phyloP scores from a whole-genome alignment of 2,113 vertebrate species.

The Eclectus roratus region DNA sequence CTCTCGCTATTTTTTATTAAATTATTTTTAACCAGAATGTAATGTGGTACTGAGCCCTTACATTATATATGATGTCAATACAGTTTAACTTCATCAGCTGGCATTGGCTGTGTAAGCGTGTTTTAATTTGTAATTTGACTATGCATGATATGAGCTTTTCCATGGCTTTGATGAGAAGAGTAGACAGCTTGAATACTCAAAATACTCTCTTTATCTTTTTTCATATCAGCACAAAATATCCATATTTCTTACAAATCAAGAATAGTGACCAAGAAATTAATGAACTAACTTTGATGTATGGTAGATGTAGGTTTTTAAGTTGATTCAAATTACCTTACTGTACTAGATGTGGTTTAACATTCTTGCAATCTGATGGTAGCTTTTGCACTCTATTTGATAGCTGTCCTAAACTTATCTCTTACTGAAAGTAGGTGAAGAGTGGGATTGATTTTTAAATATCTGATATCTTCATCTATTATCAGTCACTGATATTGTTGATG shows the following conservation, averaged over 20 bases:
- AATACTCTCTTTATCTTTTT: not conserved
- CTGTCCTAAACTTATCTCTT: not conserved
- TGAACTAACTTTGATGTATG: not conserved
- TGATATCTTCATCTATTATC: not conserved
- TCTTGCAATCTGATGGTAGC: not conserved
- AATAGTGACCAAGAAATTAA: fast-evolving
- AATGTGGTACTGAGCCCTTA: not conserved
- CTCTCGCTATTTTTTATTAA: not conserved
- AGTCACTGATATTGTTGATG: not conserved
- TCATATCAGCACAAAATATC: not conserved
- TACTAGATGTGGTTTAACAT: not conserved
- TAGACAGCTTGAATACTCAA: not conserved
- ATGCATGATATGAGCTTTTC: not conserved
- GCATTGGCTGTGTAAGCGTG: not conserved
- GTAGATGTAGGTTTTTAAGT: not conserved
- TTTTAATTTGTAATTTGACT: slow-evolving; percentile 25
- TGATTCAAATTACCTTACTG: not conserved
- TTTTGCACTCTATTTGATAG: not conserved
- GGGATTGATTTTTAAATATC: not conserved
- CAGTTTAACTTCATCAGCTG: not conserved
- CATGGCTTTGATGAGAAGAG: not conserved
- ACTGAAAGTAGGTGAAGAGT: not conserved
- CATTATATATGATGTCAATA: not conserved
- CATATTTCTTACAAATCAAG: not conserved
- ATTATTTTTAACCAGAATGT: not conserved